Evolutionary conservation across 2,888 invertebrate genomes (phyloP).

Genomic region (Lasius fuliginosus): DNA sequence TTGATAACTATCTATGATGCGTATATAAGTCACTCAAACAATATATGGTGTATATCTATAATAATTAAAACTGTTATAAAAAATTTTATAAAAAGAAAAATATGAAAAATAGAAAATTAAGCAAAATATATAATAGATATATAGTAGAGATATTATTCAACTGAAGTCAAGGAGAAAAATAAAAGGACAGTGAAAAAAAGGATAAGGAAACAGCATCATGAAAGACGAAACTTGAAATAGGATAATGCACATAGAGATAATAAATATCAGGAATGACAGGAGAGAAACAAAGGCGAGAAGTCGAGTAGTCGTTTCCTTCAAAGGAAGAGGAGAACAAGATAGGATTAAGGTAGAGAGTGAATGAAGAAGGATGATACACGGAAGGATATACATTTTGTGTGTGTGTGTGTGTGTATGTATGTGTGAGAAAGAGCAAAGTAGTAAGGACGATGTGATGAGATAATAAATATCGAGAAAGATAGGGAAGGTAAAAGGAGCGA

Average conservation of each 20-base stretch:
- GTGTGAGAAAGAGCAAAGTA: not conserved
- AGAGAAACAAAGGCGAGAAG: constrained; percentile 20
- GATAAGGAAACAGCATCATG: not conserved
- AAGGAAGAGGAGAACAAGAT: constrained; percentile 27
- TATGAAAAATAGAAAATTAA: not conserved
- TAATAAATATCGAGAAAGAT: constrained; percentile 38
- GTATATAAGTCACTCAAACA: not conserved
- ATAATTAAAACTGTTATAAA: not conserved
- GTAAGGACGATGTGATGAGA: constrained; percentile 10
- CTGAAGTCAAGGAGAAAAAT: not conserved
- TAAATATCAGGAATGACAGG: constrained; percentile 13
- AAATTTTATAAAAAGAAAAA: not conserved
- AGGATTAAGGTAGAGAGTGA: constrained; percentile 24
- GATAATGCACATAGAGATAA: not conserved
- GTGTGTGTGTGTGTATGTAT: not conserved
- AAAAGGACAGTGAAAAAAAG: not conserved
- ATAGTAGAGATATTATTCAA: not conserved
- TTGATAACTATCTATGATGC: constrained; percentile 18
- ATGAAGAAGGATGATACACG: constrained; percentile 21
- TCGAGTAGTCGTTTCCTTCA: constrained; percentile 10
- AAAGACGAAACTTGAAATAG: not conserved
- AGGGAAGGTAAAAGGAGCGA: constrained; percentile 18
- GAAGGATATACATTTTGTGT: not conserved
- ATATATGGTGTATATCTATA: not conserved
- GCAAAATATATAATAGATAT: not conserved